A percentile compares a stretch with the other conserved stretches of the same genome.
These are phyloP conservation scores for Apteryx owenii DNA, from an alignment of 2,113 vertebrate genomes.

Conservation along the genomic window DNA sequence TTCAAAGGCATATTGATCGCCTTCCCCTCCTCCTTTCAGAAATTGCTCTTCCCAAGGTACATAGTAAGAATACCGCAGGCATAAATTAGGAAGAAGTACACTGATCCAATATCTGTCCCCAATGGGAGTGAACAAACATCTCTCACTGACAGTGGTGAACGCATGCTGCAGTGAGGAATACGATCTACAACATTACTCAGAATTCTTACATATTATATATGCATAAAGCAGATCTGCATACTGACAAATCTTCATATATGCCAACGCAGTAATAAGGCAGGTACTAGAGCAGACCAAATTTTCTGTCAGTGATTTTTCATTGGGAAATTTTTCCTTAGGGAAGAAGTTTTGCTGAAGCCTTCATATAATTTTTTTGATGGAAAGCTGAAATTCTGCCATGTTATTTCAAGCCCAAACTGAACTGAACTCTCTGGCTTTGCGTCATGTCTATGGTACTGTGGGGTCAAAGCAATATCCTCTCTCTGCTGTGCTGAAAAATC, in stretches of 20 bases:
- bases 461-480: neutral
- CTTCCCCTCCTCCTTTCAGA: neutral
- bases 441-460: neutral
- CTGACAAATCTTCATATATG: neutral
- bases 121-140: neutral
- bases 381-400: neutral
- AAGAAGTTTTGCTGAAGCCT: neutral
- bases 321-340: neutral
- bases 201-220: neutral
- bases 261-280: neutral
- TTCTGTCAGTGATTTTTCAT: neutral
- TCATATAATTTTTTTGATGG: neutral
- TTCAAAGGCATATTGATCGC: neutral
- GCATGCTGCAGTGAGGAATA: neutral
- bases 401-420: neutral
- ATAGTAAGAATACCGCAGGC: neutral
- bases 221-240: neutral
- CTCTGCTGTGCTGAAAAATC: neutral
- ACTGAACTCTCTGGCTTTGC: neutral
- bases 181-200: neutral
- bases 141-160: neutral
- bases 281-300: neutral
- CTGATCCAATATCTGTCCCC: neutral
- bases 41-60: neutral
- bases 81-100: neutral